phyloP scores from a whole-genome alignment of 2,797 vertebrate genomes.

The Betta splendens region DNA sequence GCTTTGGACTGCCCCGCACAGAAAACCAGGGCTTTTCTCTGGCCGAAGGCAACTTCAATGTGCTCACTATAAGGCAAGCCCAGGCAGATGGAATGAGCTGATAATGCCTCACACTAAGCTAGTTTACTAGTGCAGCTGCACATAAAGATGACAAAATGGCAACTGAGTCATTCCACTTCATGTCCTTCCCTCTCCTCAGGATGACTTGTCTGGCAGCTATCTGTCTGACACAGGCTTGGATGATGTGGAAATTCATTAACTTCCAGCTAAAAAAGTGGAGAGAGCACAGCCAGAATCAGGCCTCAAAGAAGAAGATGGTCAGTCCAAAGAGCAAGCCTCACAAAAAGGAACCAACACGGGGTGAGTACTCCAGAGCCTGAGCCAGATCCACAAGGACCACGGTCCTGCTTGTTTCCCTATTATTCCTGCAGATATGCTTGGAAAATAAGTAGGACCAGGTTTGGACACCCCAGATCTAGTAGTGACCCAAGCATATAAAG shows the following conservation, averaged over 20 bases:
- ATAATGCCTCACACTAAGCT: background rate
- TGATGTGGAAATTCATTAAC: constrained; percentile 93
- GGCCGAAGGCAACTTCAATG: constrained; percentile 84
- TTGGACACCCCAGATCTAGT: no score
- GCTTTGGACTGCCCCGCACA: constrained; percentile 85
- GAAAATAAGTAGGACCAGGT: no score
- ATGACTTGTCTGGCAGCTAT: constrained; percentile 87
- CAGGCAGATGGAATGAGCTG: background rate
- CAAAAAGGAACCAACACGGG: constrained; percentile 80
- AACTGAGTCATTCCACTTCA: background rate
- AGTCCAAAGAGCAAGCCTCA: constrained; percentile 83
- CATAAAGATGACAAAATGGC: background rate
- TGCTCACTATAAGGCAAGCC: constrained; percentile 84
- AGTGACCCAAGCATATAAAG: background rate
- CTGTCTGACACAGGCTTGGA: constrained; percentile 89
- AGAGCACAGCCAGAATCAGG: constrained; percentile 85
- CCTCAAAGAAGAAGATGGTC: constrained; percentile 80
- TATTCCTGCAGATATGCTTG: no score
- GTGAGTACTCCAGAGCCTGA: constrained; percentile 62
- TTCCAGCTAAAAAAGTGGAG: constrained; percentile 90
- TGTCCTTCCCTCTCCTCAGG: constrained; percentile 57
- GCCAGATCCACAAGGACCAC: no score
- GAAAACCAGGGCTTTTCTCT: constrained; percentile 85
- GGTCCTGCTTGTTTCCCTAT: no score
- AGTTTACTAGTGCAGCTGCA: background rate